Evolutionary conservation across 2,113 vertebrate species (phyloP), one percentile per base, ranked within the genome.

Genomic region (Noturus placidus): DNA sequence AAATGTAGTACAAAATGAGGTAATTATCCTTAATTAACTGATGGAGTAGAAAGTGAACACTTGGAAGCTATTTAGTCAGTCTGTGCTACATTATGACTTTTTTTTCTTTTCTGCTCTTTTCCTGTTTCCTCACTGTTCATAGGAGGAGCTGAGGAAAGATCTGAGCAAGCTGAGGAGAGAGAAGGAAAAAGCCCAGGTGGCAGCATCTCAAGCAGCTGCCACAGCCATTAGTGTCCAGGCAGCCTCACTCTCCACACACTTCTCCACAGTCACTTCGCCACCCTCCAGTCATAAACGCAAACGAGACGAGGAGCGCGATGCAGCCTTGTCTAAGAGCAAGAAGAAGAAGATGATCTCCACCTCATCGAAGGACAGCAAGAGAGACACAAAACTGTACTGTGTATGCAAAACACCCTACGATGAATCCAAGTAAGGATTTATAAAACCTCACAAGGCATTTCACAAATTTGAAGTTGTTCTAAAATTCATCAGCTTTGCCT

Each of bases 401-500:
- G 95, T 99, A 94, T 99, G 98, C 94, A 99, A 99, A 95, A 99
- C 97, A 11, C 97, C 98, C 91, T 99, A 99, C 0, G 98, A 99
- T 8, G 98, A 99, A 93, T 98, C 98, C 27, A 99, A 98, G 98
- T 99, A 95, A 96, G 97, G 95, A 56, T 0, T 0, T 52, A 6
- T 2, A 14, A 33, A 59, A 50, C 38, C 14, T 69, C 30, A 57
- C 13, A 11, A 42, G 54, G 35, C 25, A 13, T 30, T 42, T 2
- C 5, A 7, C 42, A 46, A 27, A 20, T 38, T 30, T 74, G 7
- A 42, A 19, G 33, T 69, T 59, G 33, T 6, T 72, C 19, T 42
- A 22, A 38, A 35, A 38, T 38, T 19, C 5, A 33, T 1, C 11
- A 4, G 2, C 13, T 38, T 46, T 42, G 13, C 30, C 10, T 5